Evolutionary conservation across 2,888 invertebrate species (phyloP), one percentile per base, ranked within the genome.

Genomic region (Geophilus truncorum): DNA sequence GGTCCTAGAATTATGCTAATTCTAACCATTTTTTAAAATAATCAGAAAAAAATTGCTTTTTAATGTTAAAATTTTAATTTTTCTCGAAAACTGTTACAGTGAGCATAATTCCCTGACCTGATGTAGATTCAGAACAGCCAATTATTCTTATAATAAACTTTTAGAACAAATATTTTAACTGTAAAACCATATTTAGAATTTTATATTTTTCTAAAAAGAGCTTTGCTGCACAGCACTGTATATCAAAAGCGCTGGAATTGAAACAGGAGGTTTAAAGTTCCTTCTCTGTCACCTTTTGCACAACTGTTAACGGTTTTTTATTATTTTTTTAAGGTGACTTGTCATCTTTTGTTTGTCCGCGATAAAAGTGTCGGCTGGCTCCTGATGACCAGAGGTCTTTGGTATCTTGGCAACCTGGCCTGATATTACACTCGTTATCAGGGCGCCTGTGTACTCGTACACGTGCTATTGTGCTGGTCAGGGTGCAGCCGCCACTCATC

Each of bases 401-500:
- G 57, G 57, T 57, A 57, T 57, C 57, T 57, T 23, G 57, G 57
- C 57, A 57, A 57, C 57, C 57, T 57, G 57, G 57, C 57, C 18
- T 57, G 57, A 57, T 57, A 57, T 57, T 57, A 18, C 21, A 57
- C 21, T 57, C 57, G 57, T 57, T 57, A 57, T 57, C 57, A 57
- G 57, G 57, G 57, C 57, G 57, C 57, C 57, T 57, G 57, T 57
- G 57, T 18, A 57, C 57, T 57, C 57, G 18, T 57, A 57, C 57
- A 57, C 57, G 57, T 57, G 57, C 57, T 57, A 57, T 57, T 57
- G 57, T 57, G 57, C 57, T 57, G 57, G 57, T 57, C 57, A 57
- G 57, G 57, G 57, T 57, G 57, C 15, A 57, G 15, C 9, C 23
- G 18, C 57, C 57, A 23, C 36, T 40, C 36, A 40, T 40, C 36